Conservation (phyloP, 2,113 vertebrate species). For the Eulemur rufifrons region DNA sequence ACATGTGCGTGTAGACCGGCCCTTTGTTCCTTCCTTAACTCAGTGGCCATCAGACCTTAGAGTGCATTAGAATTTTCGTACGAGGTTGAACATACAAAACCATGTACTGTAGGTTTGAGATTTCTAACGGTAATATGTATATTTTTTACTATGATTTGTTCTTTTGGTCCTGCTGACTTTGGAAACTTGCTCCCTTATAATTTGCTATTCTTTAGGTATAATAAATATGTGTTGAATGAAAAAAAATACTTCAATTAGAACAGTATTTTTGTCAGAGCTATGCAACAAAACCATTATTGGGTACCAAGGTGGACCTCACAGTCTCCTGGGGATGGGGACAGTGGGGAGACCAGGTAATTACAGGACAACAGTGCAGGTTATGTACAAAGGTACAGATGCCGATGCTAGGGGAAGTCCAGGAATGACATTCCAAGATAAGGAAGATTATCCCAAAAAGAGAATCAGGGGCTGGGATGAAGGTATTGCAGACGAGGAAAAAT, state of each 20-base stretch:
- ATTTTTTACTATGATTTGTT: neutral
- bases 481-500: neutral
- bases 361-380: neutral
- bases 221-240: neutral
- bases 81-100: neutral
- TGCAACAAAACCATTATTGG: neutral
- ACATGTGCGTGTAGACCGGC: neutral
- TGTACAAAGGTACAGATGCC: neutral
- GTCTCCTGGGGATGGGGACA: neutral
- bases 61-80: neutral
- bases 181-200: neutral
- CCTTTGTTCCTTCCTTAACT: neutral
- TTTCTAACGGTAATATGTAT: neutral
- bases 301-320: neutral
- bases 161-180: neutral
- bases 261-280: neutral
- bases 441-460: neutral
- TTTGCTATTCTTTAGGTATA: neutral
- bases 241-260: neutral
- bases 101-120: neutral
- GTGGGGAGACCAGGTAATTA: neutral
- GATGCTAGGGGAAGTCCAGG: neutral
- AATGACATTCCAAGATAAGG: neutral
- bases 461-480: neutral
- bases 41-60: neutral